phyloP scores from a whole-genome alignment of 1,140 invertebrate genomes.

The Danaus melanippus region DNA sequence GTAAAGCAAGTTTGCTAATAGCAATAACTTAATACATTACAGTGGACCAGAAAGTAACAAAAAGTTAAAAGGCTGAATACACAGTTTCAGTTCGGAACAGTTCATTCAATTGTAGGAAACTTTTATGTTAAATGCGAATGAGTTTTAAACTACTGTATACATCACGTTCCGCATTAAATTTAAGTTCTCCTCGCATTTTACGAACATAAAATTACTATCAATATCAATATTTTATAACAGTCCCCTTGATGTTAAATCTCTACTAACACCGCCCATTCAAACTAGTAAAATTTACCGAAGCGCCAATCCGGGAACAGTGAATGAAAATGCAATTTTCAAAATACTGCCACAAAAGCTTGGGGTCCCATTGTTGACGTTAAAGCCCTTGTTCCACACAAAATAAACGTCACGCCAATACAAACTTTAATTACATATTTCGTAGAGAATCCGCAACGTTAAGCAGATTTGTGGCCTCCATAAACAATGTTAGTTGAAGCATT shows the following conservation, averaged over 20 bases:
- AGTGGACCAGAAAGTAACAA: slow-evolving; percentile 26
- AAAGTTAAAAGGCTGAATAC: slow-evolving; percentile 24
- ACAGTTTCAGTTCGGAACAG: slow-evolving; percentile 16
- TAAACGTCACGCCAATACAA: slow-evolving; percentile 24
- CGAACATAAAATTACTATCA: no score
- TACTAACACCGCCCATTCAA: slow-evolving; percentile 11
- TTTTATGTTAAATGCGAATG: no score
- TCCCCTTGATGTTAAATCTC: neutral
- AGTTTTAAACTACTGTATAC: no score
- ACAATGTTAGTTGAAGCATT: no score
- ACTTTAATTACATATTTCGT: slow-evolving; percentile 34
- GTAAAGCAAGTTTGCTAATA: slow-evolving; percentile 30
- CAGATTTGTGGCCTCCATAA: slow-evolving; percentile 21
- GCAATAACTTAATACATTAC: slow-evolving; percentile 31
- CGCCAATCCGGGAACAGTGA: slow-evolving; percentile 18
- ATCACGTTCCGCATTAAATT: no score
- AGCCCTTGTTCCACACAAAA: slow-evolving; percentile 22
- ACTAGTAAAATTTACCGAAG: slow-evolving; percentile 23
- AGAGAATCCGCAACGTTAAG: slow-evolving; percentile 28
- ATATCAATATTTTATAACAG: no score
- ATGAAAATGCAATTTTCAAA: slow-evolving; percentile 35
- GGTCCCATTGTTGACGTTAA: slow-evolving; percentile 27
- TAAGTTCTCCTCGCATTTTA: no score
- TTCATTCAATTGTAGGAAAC: slow-evolving; percentile 5
- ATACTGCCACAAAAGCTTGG: slow-evolving; percentile 26